phyloP scores from a whole-genome alignment of 2,113 vertebrate genomes.

The Pavo muticus region DNA sequence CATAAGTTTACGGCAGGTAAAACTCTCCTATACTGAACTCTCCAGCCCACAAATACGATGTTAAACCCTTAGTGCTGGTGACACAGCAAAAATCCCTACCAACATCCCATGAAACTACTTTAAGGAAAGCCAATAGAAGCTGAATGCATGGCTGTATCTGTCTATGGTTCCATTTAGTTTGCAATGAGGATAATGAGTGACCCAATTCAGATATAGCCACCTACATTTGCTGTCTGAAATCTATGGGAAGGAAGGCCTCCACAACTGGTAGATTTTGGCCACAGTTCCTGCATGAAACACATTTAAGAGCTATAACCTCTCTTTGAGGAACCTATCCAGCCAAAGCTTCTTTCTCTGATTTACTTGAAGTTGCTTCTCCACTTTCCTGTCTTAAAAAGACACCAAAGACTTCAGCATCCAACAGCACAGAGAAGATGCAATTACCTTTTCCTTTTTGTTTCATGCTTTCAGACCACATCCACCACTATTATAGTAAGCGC shows the following conservation, averaged over 20 bases:
- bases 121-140: neutral
- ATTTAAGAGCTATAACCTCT: neutral
- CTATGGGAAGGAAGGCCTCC: neutral
- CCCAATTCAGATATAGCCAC: neutral
- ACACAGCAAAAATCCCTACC: neutral
- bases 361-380: neutral
- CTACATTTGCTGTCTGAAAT: neutral
- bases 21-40: neutral
- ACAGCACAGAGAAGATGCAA: neutral
- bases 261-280: neutral
- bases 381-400: neutral
- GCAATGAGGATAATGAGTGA: neutral
- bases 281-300: neutral
- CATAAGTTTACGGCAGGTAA: neutral
- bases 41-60: neutral
- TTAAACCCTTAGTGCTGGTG: neutral
- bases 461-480: conserved; percentile 25
- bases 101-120: neutral
- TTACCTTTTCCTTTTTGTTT: neutral
- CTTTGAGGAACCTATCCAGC: neutral
- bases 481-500: neutral
- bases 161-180: neutral
- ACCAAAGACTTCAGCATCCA: neutral
- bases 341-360: neutral
- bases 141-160: neutral